Conservation (phyloP, 64 coral and sea anemone species). For the Stichodactyla helianthus region DNA sequence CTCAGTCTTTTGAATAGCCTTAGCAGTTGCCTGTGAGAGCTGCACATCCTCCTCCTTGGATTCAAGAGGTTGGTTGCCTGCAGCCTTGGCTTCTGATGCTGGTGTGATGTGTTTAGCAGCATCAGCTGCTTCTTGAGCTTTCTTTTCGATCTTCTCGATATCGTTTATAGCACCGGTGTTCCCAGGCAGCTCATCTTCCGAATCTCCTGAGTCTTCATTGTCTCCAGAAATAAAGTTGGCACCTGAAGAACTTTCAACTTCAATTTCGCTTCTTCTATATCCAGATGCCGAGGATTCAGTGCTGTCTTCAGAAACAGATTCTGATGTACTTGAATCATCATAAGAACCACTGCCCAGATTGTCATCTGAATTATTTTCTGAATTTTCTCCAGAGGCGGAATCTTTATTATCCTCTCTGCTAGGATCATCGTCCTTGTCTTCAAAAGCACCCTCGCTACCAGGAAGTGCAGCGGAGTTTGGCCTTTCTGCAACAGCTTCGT, state of each 20-base stretch:
- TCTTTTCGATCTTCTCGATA: slow-evolving; percentile 34
- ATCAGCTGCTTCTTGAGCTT: not conserved
- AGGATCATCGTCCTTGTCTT: not conserved
- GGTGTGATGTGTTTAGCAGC: not conserved
- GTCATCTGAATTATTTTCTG: slow-evolving; percentile 6
- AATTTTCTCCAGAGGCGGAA: slow-evolving; percentile 22
- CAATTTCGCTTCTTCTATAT: slow-evolving; percentile 3
- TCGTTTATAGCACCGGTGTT: slow-evolving; percentile 38
- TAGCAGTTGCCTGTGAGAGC: not conserved
- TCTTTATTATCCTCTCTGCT: not conserved
- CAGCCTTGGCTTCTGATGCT: not conserved
- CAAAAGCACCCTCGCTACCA: slow-evolving; percentile 34
- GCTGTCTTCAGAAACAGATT: slow-evolving; percentile 11
- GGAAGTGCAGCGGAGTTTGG: slow-evolving; percentile 24
- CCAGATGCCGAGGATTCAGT: slow-evolving; percentile 4
- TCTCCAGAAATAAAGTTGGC: slow-evolving; percentile 49
- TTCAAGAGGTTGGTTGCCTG: not conserved
- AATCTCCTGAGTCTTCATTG: slow-evolving; percentile 8
- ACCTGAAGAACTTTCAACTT: slow-evolving; percentile 36
- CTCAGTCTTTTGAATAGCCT: not conserved
- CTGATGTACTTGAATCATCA: not conserved
- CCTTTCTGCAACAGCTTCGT: slow-evolving; percentile 7
- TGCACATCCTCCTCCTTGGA: not conserved
- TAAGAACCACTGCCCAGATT: not conserved
- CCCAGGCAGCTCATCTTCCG: slow-evolving; percentile 40